phyloP scores from a whole-genome alignment of 2,888 invertebrate species.

The Microctonus hyperodae region DNA sequence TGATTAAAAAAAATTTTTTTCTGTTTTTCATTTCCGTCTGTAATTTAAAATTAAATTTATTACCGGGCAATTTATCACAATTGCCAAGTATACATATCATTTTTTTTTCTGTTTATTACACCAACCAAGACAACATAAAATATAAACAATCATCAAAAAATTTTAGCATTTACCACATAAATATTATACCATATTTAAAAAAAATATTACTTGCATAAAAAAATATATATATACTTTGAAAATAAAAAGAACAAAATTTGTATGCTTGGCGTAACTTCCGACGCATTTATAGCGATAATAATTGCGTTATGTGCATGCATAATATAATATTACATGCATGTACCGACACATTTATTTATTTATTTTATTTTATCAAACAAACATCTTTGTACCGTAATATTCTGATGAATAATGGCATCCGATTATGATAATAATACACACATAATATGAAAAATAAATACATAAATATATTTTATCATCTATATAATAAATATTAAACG shows the following conservation, averaged over 20 bases:
- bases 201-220: not conserved
- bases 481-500: not conserved
- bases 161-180: too few relatives aligned
- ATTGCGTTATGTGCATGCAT: constrained; percentile 48
- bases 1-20: too few relatives aligned
- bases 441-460: too few relatives aligned
- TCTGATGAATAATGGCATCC: not conserved
- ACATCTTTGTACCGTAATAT: constrained; percentile 4
- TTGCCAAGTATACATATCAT: too few relatives aligned
- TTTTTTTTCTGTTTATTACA: too few relatives aligned
- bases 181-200: not conserved
- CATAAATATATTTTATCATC: too few relatives aligned
- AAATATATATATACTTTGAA: not conserved
- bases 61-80: too few relatives aligned
- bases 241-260: not conserved
- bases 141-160: too few relatives aligned
- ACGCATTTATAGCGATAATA: constrained; percentile 37
- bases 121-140: too few relatives aligned
- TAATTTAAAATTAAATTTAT: too few relatives aligned
- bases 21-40: too few relatives aligned
- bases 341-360: constrained; percentile 5
- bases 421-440: not conserved
- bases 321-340: constrained; percentile 30
- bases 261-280: not conserved
- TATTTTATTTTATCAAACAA: constrained; percentile 17